A percentile compares a stretch with the other conserved stretches of the same genome.
phyloP scores from a whole-genome alignment of 2,888 invertebrate genomes.

The Alviniconcha strummeri region DNA sequence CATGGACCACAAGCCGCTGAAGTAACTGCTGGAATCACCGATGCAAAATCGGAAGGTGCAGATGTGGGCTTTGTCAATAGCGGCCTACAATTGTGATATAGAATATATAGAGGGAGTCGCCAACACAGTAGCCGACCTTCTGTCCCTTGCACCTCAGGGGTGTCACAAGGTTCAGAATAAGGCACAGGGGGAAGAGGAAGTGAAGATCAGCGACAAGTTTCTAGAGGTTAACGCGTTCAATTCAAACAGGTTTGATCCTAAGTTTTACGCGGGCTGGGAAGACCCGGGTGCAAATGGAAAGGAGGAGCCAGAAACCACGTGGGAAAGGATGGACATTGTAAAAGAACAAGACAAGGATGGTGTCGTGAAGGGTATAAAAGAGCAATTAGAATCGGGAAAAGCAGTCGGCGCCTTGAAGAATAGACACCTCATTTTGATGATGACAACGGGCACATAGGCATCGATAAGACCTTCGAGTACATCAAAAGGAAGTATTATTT shows the following conservation, averaged over 20 bases:
- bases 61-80: too few relatives aligned
- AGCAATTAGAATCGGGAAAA: too few relatives aligned
- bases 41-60: conserved; percentile 40
- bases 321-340: too few relatives aligned
- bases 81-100: too few relatives aligned
- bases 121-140: too few relatives aligned
- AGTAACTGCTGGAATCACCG: conserved; percentile 36
- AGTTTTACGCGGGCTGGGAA: neutral
- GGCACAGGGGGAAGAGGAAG: neutral
- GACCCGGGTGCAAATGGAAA: neutral
- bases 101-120: too few relatives aligned
- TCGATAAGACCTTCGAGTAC: conserved; percentile 20
- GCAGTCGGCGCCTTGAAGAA: too few relatives aligned
- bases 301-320: too few relatives aligned
- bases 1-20: conserved; percentile 40
- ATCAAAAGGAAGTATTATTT: conserved; percentile 29
- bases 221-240: neutral
- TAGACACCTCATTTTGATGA: too few relatives aligned
- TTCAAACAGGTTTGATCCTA: neutral
- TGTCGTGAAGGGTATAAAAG: too few relatives aligned
- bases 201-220: neutral
- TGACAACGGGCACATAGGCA: conserved; percentile 15
- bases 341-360: too few relatives aligned
- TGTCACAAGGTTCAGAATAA: neutral
- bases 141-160: neutral